Conservation (phyloP, 2,113 vertebrate genomes). For the Anguilla rostrata region DNA sequence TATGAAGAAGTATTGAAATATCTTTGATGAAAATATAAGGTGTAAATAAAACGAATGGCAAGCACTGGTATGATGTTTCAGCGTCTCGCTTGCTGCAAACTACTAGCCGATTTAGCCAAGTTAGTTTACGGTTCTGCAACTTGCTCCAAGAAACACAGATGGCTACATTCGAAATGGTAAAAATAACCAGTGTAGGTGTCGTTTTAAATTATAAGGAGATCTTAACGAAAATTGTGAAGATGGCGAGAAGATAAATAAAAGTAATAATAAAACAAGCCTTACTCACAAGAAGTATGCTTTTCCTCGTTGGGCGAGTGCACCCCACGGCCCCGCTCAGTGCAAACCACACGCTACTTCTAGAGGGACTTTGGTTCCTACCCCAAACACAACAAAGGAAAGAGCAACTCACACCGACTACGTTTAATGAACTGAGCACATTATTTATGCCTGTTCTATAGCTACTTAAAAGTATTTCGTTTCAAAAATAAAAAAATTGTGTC, state of each 20-base stretch:
- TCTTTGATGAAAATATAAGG: too few relatives aligned
- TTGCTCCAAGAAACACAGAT: too few relatives aligned
- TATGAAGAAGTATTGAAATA: too few relatives aligned
- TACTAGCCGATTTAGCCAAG: too few relatives aligned
- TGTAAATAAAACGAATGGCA: too few relatives aligned
- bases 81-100: too few relatives aligned
- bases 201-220: neutral
- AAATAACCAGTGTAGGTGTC: neutral
- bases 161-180: too few relatives aligned
- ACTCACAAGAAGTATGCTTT: neutral
- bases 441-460: neutral
- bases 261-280: neutral
- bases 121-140: too few relatives aligned
- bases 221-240: neutral
- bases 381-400: neutral
- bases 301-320: neutral
- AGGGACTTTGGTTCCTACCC: conserved; percentile 12
- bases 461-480: too few relatives aligned
- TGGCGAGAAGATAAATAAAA: neutral
- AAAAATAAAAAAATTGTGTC: too few relatives aligned
- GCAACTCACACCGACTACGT: neutral
- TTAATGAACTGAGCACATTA: neutral
- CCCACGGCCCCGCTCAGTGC: neutral
- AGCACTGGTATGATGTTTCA: too few relatives aligned
- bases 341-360: neutral